phyloP scores from a whole-genome alignment of 2,888 invertebrate genomes.

The Axea sp. region DNA sequence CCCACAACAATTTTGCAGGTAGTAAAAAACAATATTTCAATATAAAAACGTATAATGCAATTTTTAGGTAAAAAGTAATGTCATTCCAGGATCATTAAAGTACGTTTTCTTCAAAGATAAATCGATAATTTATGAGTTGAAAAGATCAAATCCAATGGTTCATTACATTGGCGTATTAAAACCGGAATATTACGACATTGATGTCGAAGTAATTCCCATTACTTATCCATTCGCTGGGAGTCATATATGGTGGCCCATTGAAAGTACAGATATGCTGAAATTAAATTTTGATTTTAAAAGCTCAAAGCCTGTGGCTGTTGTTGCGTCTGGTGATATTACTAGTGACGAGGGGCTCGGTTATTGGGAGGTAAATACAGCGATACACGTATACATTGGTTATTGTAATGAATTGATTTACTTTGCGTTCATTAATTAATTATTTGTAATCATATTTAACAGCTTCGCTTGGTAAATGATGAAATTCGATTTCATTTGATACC shows the following conservation, averaged over 20 bases:
- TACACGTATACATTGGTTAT: background rate
- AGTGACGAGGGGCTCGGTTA: slow-evolving; percentile 87
- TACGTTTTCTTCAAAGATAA: slow-evolving; percentile 96
- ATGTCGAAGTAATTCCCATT: slow-evolving; percentile 92
- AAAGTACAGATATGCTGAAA: slow-evolving; percentile 86
- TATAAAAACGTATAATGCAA: background rate
- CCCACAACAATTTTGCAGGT: slow-evolving; percentile 89
- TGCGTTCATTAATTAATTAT: too few species aligned
- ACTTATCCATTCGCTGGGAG: slow-evolving; percentile 95
- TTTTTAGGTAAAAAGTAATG: background rate
- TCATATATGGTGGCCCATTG: slow-evolving; percentile 93
- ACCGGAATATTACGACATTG: slow-evolving; percentile 90
- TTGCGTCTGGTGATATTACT: slow-evolving; percentile 90
- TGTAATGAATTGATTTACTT: too few species aligned
- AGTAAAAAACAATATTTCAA: too few species aligned
- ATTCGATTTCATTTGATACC: slow-evolving; percentile 90
- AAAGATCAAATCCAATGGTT: slow-evolving; percentile 91
- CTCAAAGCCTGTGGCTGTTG: slow-evolving; percentile 89
- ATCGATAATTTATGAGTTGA: slow-evolving; percentile 92
- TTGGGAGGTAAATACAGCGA: slow-evolving; percentile 86
- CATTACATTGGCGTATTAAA: slow-evolving; percentile 89
- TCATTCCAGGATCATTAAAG: slow-evolving; percentile 89
- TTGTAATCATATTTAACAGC: slow-evolving; percentile 80
- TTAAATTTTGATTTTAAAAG: slow-evolving; percentile 93
- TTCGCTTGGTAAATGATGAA: slow-evolving; percentile 90